phyloP scores from a whole-genome alignment of 2,113 vertebrate species.

The Bostrychus sinensis region DNA sequence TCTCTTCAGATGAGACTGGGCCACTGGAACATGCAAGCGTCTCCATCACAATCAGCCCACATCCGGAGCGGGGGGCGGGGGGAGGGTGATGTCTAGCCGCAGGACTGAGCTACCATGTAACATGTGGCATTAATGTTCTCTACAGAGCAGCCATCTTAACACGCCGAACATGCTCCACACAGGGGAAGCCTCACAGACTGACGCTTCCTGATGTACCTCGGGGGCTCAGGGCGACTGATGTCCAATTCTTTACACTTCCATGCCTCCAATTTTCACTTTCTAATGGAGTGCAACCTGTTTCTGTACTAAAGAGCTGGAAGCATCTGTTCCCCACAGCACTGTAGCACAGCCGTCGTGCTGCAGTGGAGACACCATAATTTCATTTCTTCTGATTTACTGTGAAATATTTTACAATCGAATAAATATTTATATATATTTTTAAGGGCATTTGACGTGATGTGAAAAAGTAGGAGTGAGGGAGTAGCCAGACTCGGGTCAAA shows the following conservation, averaged over 20 bases:
- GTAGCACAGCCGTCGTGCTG: not conserved
- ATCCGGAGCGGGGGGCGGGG: constrained; percentile 11
- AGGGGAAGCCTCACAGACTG: constrained; percentile 36
- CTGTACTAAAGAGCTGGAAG: constrained; percentile 28
- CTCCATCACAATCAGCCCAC: constrained; percentile 12
- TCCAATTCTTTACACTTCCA: constrained; percentile 71
- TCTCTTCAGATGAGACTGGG: constrained; percentile 19
- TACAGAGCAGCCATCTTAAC: constrained; percentile 43
- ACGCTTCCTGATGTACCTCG: constrained; percentile 58
- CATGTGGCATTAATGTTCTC: constrained; percentile 56
- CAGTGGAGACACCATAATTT: not conserved
- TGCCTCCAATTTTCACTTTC: constrained; percentile 67
- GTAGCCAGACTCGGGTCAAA: not conserved
- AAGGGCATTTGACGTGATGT: constrained; percentile 7
- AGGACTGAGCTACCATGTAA: constrained; percentile 13
- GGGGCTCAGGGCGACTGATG: constrained; percentile 54
- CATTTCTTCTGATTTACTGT: constrained; percentile 14
- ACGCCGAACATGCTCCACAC: constrained; percentile 58
- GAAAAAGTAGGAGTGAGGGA: not conserved
- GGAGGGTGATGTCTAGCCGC: constrained; percentile 16
- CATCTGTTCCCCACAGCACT: constrained; percentile 22
- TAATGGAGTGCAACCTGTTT: constrained; percentile 72
- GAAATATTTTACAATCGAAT: constrained; percentile 20
- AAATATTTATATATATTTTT: constrained; percentile 10
- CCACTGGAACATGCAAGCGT: not conserved